Evolutionary conservation across 2,888 invertebrate species (phyloP).

Genomic region (Eupithecia subumbrata): DNA sequence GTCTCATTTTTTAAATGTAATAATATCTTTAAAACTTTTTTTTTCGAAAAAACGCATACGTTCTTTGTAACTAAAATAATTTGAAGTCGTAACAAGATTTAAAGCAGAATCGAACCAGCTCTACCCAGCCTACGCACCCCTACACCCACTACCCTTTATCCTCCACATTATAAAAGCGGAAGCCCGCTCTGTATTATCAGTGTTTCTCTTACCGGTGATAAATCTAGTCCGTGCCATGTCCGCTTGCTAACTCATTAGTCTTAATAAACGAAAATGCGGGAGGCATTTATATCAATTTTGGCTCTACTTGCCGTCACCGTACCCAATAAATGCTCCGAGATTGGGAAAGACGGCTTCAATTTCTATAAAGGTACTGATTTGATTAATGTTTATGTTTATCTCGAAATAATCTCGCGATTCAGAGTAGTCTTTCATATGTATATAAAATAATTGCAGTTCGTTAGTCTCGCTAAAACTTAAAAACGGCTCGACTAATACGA

Average conservation of each 20-base stretch:
- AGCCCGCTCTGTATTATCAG: slow-evolving; percentile 42
- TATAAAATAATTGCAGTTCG: not conserved
- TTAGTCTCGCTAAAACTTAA: not conserved
- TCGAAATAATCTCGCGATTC: not conserved
- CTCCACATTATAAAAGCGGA: slow-evolving; percentile 64
- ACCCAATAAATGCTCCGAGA: slow-evolving; percentile 59
- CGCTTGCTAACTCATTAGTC: slow-evolving; percentile 55
- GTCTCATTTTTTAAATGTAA: not conserved
- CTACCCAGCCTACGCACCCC: slow-evolving; percentile 31
- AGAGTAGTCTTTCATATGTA: not conserved
- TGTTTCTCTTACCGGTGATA: slow-evolving; percentile 33
- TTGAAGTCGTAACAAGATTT: not conserved
- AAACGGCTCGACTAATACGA: not conserved
- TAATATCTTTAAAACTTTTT: not conserved
- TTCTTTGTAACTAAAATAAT: not conserved
- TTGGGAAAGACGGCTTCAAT: slow-evolving; percentile 75
- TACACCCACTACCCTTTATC: slow-evolving; percentile 24
- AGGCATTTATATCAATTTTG: slow-evolving; percentile 69
- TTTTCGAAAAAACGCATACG: not conserved
- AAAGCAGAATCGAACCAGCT: slow-evolving; percentile 44
- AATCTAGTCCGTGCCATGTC: slow-evolving; percentile 45
- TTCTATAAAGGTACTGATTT: slow-evolving; percentile 72
- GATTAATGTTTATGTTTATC: not conserved
- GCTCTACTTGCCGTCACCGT: slow-evolving; percentile 59
- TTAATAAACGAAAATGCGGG: slow-evolving; percentile 68